phyloP scores from a whole-genome alignment of 2,888 invertebrate genomes.

The Rugalucina vietnamica region DNA sequence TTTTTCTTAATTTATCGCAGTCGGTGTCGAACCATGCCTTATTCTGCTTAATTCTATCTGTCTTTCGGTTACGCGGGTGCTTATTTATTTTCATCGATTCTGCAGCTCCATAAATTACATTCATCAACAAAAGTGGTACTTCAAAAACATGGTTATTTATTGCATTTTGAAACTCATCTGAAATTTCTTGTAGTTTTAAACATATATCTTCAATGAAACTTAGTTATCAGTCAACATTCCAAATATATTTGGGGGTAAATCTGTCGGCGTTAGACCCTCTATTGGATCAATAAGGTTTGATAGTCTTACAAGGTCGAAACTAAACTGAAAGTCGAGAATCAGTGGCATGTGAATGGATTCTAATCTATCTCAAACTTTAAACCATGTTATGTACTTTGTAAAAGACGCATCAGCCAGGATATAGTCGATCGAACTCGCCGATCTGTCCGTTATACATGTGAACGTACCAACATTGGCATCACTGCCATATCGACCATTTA shows the following conservation, averaged over 20 bases:
- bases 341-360: background rate
- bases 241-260: background rate
- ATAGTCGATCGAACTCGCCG: background rate
- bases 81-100: background rate
- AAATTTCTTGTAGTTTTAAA: background rate
- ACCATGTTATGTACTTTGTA: background rate
- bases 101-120: background rate
- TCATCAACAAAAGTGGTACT: background rate
- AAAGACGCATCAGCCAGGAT: background rate
- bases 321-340: background rate
- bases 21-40: background rate
- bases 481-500: background rate
- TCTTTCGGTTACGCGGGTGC: background rate
- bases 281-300: background rate
- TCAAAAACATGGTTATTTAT: background rate
- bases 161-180: background rate
- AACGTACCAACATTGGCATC: background rate
- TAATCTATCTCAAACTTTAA: background rate
- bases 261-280: too few species aligned
- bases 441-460: too few species aligned
- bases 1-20: background rate
- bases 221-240: background rate
- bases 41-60: background rate
- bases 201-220: background rate
- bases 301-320: background rate